Evolutionary conservation across 2,888 invertebrate species (phyloP), one percentile per base, ranked within the genome.

Genomic region (Eustalomyia histrio): DNA sequence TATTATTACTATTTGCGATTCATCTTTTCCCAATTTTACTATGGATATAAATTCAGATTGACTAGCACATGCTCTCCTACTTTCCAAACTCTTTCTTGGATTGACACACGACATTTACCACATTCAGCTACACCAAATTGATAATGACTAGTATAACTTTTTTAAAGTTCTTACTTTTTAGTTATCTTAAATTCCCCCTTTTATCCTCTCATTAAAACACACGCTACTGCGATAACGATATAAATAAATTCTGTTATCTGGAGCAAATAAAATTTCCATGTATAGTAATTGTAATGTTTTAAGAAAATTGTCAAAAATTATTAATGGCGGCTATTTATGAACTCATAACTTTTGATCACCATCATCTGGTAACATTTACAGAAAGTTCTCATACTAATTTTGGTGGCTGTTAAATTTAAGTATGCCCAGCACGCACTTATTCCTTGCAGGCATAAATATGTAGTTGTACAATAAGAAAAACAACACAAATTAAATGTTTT

Each of bases 241-340:
- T 39, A 12, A 39, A 39, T 39, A 39, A 5, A 10, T 47, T n/a
- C 1, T 47, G 43, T 47, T 47, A n/a, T 47, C 43, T 47, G 43
- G 43, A 6, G n/a, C 43, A 47, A n/a, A 47, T 47, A 47, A n/a
- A n/a, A 47, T 47, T 47, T 43, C 14, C n/a, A 47, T 47, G n/a
- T 47, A 5, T n/a, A 47, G 43, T n/a, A n/a, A n/a, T 47, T 47
- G n/a, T n/a, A 47, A 47, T 87, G 85, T 85, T 57, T 39, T 86
- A 85, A 86, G 87, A 84, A 85, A 87, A 88, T 87, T 86, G 86
- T 87, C 88, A 85, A 85, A 73, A 87, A 86, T 87, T 88, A 88
- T 88, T 88, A 88, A 88, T 82, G 80, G 78, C 35, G 50, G 52
- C 80, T 75, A 80, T 83, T 76, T 76, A 79, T 85, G 76, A 61